Base-by-base conservation (phyloP, 2,797 vertebrate species). In the Botia almorhae region DNA sequence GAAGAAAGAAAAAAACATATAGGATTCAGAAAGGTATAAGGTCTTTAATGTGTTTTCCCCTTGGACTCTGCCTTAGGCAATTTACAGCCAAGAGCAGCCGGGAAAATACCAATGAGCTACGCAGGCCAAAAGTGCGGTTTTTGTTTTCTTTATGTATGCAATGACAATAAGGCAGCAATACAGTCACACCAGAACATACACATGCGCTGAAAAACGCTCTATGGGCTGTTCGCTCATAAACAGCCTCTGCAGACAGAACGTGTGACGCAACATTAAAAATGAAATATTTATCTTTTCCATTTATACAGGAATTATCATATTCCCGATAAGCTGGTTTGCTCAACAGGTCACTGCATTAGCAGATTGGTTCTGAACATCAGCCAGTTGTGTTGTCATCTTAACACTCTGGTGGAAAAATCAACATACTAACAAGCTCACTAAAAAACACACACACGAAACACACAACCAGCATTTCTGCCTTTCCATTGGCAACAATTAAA, bases 71-170 rank as follows among this genome's bases (percentile, higher is more conserved):
- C 83, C 81, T 76, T 51, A 76, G 81, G 81, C 78, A 39, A 72
- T 75, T 58, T 51, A 83, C 29, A 70, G 67, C 70, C 63, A 61
- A 75, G 50, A 79, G 43, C 46, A 23, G 63, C 72, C 50, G 33
- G 8, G 36, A 76, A 75, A 80, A 79, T 84, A 84, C 61, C 82
- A 82, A 82, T 78, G 81, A 82, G 70, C 74, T 60, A 36, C 4
- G 39, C 58, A 67, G 68, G 13, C 76, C 19, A 26, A 74, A 81
- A 6, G 33, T 69, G 55, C 64, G 33, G 26, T 63, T 29, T 63
- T 63, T 16, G 60, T 14, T 60, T 60, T 60, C 56, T 14, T 60
- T 60, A 23, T 33, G 16, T 33, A 21, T 63, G 33, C 60, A 63
- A 63, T 63, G 51, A 55, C 17, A 55, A 55, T 55, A 33, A 63